Evolutionary conservation across 2,113 vertebrate species (phyloP), one percentile per base, ranked within the genome.

Genomic region (Gambusia affinis): DNA sequence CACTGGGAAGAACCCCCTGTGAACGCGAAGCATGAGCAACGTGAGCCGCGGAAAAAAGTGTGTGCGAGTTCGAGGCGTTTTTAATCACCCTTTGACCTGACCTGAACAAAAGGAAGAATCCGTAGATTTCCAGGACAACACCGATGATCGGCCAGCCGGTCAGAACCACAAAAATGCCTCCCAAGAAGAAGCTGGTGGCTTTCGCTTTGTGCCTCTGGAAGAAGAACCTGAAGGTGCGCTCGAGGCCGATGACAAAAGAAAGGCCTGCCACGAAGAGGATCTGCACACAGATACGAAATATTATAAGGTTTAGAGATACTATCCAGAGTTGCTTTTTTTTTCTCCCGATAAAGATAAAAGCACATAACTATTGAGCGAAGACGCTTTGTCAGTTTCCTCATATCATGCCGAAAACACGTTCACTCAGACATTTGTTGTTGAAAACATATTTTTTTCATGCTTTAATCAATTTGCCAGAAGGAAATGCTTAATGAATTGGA

Each of bases 81-180:
- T 24, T 27, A 27, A n/a, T 12, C 14, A 61, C 1, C 10, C 42
- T 57, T 1, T 24, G 12, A 75, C n/a, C 85, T 91, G 88, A 99
- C 98, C 98, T 96, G 95, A 99, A 99, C 72, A 99, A 94, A 61
- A 99, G 95, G 87, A 99, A 99, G 90, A 99, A 99, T 29, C 98
- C 98, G 71, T 99, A 99, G 85, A 99, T 95, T 93, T 99, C 98
- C 75, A 99, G 94, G 70, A 98, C 93, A 73, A 99, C 97, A 63
- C 98, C 98, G 78, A 99, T 90, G 80, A 98, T 96, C 60, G 98
- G 98, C 97, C 98, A 99, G 44, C 98, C 98, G 39, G 98, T 94
- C 78, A 99, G 95, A 87, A 99, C 98, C 82, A 98, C 95, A 42
- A 98, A 92, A 67, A 99, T 96, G 8, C 98, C 98, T 42, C 98